Evolutionary conservation across 2,888 invertebrate species (phyloP), one percentile per base, ranked within the genome.

Genomic region (Agriopis aurantiaria): DNA sequence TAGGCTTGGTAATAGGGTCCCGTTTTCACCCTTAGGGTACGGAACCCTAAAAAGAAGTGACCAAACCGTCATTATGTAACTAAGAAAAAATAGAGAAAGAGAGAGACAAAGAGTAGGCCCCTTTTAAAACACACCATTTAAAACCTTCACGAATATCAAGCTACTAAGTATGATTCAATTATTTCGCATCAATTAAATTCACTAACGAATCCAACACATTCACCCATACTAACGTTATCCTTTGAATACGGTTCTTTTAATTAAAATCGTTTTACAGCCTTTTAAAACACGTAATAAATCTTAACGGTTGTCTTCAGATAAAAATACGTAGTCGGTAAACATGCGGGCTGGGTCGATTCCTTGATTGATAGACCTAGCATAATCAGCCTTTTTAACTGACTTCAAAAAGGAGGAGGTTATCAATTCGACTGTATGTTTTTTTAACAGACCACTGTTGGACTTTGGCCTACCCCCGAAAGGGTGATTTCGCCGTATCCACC

Each of bases 221-320:
- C 53, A 14, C 43, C 4, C 11, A 8, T 45, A 33, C 41, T 53
- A 53, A 62, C 62, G 62, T 55, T 62, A 61, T 62, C 62, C 10
- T 55, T 33, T n/a, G 53, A 68, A 57, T 57, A 49, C 61, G 40
- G 62, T 62, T 61, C 12, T 48, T 56, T 68, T 57, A 69, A 69
- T 65, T 61, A 41, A 59, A 65, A 65, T 46, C 33, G 60, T 61
- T 51, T 69, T 61, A 56, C 60, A 51, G 40, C 17, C 46, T 55
- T 53, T 58, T 63, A 58, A 58, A 23, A 53, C 68, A 68, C 59
- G 60, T 64, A 23, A 49, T 69, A 61, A 69, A 69, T 69, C 60
- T 60, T 69, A 65, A 56, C 69, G 55, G 69, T 69, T 65, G 56
- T 65, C 60, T 65, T 65, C 11, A 9, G 69, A 65, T 63, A 63